A percentile compares a stretch with the other conserved stretches of the same genome.
Evolutionary conservation across 53 echinoderm and acorn worm species (phyloP).

Genomic region (Arbacia lixula): DNA sequence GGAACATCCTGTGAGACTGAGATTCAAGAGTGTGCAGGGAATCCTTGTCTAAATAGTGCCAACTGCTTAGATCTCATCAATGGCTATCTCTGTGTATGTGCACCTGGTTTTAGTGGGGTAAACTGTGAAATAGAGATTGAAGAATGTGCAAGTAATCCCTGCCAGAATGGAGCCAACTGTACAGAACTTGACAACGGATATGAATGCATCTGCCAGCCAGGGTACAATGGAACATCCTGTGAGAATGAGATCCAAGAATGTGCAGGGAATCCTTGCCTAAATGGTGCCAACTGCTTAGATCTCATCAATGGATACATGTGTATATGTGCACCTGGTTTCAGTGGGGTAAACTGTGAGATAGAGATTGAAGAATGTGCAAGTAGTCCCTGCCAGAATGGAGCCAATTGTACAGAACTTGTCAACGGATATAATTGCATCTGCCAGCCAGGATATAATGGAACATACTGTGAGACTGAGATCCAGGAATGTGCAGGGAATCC

Average conservation of each 20-base stretch:
- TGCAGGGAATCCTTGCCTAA: slow-evolving; percentile 57
- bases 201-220: slow-evolving; percentile 47
- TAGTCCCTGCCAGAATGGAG: slow-evolving; percentile 74
- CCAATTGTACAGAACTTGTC: slow-evolving; percentile 56
- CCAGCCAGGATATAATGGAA: slow-evolving; percentile 66
- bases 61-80: slow-evolving; percentile 56
- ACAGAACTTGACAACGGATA: slow-evolving; percentile 10
- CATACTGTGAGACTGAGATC: slow-evolving; percentile 48
- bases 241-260: slow-evolving; percentile 50
- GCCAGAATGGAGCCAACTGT: slow-evolving; percentile 25
- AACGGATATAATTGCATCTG: slow-evolving; percentile 63
- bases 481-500: slow-evolving; percentile 34
- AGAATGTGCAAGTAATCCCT: slow-evolving; percentile 50
- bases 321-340: slow-evolving; percentile 56
- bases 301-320: slow-evolving; percentile 62
- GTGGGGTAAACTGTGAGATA: slow-evolving; percentile 19
- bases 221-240: slow-evolving; percentile 56
- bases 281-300: slow-evolving; percentile 72
- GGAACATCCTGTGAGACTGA: slow-evolving; percentile 49
- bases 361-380: slow-evolving; percentile 22
- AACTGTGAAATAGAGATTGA: slow-evolving; percentile 41
- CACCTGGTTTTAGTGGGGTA: slow-evolving; percentile 45
- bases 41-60: slow-evolving; percentile 75
- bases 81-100: slow-evolving; percentile 55
- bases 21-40: slow-evolving; percentile 58